Evolutionary conservation across 2,113 vertebrate genomes (phyloP).

Genomic region (Periophthalmus modestus): DNA sequence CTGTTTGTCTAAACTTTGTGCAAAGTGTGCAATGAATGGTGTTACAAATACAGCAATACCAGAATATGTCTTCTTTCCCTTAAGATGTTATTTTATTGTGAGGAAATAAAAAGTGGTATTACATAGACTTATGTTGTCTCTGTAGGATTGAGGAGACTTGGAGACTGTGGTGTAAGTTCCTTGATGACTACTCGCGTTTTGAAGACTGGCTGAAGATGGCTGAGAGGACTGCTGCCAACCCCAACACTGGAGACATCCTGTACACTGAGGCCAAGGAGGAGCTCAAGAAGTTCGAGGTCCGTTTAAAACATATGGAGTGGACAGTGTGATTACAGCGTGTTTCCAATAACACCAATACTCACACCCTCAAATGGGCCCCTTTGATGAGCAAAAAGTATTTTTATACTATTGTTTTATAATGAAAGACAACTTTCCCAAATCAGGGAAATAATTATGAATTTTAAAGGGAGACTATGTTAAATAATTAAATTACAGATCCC

Average conservation of each 20-base stretch:
- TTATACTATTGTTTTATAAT: background rate
- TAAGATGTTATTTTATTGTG: background rate
- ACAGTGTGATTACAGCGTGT: background rate
- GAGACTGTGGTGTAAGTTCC: conserved; percentile 92
- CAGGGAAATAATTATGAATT: background rate
- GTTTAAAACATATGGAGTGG: conserved; percentile 2
- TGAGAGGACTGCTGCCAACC: conserved; percentile 83
- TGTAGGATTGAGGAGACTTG: conserved; percentile 93
- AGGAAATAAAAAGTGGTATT: too few relatives aligned
- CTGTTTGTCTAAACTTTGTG: background rate
- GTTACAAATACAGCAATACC: background rate
- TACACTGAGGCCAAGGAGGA: conserved; percentile 91
- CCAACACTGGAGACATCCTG: conserved; percentile 86
- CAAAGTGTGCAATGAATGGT: background rate
- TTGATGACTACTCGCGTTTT: conserved; percentile 89
- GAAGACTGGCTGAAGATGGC: conserved; percentile 90
- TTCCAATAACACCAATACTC: background rate
- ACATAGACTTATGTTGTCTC: background rate
- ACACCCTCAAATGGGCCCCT: background rate
- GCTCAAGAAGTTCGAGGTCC: conserved; percentile 93
- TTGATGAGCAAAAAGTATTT: too few relatives aligned
- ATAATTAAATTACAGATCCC: too few relatives aligned
- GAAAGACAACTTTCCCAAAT: background rate
- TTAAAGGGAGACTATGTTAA: too few relatives aligned
- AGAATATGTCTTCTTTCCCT: background rate